These are phyloP conservation scores for Sebastes trivittatus DNA, from an alignment of 2,797 vertebrate genomes.

Conservation along the genomic window DNA sequence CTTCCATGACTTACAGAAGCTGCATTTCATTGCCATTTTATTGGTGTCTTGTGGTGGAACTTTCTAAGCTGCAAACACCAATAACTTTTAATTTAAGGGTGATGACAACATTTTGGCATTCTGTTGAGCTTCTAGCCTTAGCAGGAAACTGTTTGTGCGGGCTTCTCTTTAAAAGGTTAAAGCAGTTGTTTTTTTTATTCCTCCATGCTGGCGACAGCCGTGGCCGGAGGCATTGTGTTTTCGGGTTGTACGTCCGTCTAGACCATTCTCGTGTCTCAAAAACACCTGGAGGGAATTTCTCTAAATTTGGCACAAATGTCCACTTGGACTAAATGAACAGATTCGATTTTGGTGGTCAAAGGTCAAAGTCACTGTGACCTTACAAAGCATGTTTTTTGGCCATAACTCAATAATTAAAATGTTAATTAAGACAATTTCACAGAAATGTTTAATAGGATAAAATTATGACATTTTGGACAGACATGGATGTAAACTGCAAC, in stretches of 20 bases:
- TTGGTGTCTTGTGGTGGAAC: background rate
- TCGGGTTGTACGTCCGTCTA: background rate
- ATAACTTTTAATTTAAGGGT: slow-evolving; percentile 3
- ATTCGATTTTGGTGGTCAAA: background rate
- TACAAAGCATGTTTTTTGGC: background rate
- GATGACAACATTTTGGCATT: background rate
- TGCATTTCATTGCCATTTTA: slow-evolving; percentile 1
- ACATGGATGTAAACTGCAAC: background rate
- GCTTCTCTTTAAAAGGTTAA: background rate
- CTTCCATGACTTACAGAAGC: background rate
- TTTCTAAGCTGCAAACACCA: slow-evolving; percentile 1
- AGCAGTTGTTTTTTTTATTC: background rate
- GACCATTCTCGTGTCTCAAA: background rate
- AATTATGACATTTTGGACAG: background rate
- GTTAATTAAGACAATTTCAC: background rate
- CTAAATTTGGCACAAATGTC: rapidly evolving
- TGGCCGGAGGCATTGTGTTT: background rate
- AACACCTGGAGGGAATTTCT: background rate
- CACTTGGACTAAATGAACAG: background rate
- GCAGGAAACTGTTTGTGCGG: background rate
- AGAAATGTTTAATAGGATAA: background rate
- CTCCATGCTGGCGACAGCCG: background rate
- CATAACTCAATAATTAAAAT: background rate
- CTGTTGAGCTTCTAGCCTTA: background rate
- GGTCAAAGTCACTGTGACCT: background rate